Evolutionary conservation across 2,113 vertebrate species (phyloP).

Genomic region (Aepyceros melampus): DNA sequence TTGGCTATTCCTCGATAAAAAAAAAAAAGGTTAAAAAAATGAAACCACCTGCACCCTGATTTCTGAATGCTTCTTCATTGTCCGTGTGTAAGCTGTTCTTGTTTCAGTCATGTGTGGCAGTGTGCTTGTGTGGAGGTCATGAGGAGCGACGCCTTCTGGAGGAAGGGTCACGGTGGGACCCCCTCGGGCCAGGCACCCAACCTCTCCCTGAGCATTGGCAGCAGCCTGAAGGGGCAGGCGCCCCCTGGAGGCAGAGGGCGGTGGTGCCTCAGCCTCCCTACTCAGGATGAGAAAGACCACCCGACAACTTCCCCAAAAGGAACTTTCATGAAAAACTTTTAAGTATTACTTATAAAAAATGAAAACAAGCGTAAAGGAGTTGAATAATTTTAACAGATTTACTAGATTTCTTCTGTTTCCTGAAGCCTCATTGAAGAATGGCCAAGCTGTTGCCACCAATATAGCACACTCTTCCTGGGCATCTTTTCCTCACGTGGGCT

Average conservation of each 20-base stretch:
- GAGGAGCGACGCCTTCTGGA: not conserved
- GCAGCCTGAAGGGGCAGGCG: not conserved
- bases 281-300: not conserved
- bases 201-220: too few relatives aligned
- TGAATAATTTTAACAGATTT: too few relatives aligned
- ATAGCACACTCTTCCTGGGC: too few relatives aligned
- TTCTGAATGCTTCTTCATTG: not conserved
- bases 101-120: not conserved
- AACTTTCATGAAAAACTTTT: not conserved
- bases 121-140: not conserved
- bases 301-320: not conserved
- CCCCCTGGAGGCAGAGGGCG: not conserved
- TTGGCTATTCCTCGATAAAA: not conserved
- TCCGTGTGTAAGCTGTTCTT: accelerated
- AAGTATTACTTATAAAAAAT: not conserved
- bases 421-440: not conserved
- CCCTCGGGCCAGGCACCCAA: accelerated
- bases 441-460: not conserved
- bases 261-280: not conserved
- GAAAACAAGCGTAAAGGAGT: not conserved
- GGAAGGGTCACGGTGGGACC: not conserved
- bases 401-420: not conserved
- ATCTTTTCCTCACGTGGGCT: not conserved
- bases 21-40: not conserved
- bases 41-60: not conserved